These are phyloP conservation scores for Drosophila subobscura DNA, from an alignment of 1,140 invertebrate genomes.

Conservation along the genomic window DNA sequence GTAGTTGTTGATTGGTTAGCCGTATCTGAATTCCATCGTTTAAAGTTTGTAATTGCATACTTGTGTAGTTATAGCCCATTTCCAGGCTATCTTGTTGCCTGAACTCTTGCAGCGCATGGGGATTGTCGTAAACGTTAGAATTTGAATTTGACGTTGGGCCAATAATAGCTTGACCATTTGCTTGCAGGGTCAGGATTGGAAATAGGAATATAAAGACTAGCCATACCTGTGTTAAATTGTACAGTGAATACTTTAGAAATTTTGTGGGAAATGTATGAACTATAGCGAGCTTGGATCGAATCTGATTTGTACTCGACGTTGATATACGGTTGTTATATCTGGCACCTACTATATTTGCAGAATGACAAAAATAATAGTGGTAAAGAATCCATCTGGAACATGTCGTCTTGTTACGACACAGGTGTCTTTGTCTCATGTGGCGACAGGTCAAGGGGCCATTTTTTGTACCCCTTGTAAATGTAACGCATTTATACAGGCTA, in stretches of 20 bases:
- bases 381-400: not conserved
- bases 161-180: constrained; percentile 28
- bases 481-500: not conserved
- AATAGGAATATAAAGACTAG: constrained; percentile 50
- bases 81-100: too few relatives aligned
- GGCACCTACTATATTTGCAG: not conserved
- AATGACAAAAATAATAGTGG: not conserved
- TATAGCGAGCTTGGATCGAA: not conserved
- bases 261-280: not conserved
- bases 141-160: constrained; percentile 34
- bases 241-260: constrained; percentile 22
- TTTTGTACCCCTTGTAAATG: too few relatives aligned
- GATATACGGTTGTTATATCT: too few relatives aligned
- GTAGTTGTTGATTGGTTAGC: constrained; percentile 4
- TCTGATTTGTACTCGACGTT: not conserved
- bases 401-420: not conserved
- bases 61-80: too few relatives aligned
- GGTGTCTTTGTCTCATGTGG: not conserved
- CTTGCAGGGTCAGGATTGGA: constrained; percentile 42
- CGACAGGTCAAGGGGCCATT: not conserved
- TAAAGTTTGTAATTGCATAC: not conserved
- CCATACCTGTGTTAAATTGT: constrained; percentile 50
- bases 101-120: not conserved
- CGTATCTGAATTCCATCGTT: not conserved
- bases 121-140: not conserved